These are phyloP conservation scores for Siphlonurus alternatus DNA, from an alignment of 2,888 invertebrate species.

Conservation along the genomic window DNA sequence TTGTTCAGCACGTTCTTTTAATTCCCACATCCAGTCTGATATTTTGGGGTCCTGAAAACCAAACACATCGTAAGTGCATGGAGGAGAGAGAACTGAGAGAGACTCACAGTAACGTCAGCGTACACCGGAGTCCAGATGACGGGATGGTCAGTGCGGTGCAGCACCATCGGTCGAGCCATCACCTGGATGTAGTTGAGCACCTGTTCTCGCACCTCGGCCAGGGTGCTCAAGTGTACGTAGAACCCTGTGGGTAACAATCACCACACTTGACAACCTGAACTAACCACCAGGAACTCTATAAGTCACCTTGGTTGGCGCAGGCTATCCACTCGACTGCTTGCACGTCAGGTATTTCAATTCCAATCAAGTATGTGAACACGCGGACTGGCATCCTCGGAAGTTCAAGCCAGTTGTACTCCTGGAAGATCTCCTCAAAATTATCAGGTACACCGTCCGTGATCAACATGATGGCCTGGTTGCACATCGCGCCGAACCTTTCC, in stretches of 20 bases:
- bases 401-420: conserved; percentile 70
- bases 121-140: conserved; percentile 97
- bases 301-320: conserved; percentile 71
- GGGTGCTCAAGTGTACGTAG: conserved; percentile 89
- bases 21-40: conserved; percentile 81
- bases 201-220: conserved; percentile 95
- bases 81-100: no score
- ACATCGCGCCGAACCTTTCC: conserved; percentile 46
- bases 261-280: neutral
- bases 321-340: conserved; percentile 97
- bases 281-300: neutral
- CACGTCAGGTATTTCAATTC: conserved; percentile 79
- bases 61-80: no score
- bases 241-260: conserved; percentile 40
- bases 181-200: conserved; percentile 93
- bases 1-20: conserved; percentile 62
- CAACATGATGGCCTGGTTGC: conserved; percentile 94
- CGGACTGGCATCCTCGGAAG: conserved; percentile 60
- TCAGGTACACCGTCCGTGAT: conserved; percentile 98
- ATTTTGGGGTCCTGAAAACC: conserved; percentile 68
- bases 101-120: conserved; percentile 68
- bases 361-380: conserved; percentile 96
- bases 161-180: conserved; percentile 86
- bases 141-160: conserved; percentile 66
- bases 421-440: conserved; percentile 82